Conservation (phyloP, 2,888 invertebrate genomes). For the Sphaerophoria rueppellii region DNA sequence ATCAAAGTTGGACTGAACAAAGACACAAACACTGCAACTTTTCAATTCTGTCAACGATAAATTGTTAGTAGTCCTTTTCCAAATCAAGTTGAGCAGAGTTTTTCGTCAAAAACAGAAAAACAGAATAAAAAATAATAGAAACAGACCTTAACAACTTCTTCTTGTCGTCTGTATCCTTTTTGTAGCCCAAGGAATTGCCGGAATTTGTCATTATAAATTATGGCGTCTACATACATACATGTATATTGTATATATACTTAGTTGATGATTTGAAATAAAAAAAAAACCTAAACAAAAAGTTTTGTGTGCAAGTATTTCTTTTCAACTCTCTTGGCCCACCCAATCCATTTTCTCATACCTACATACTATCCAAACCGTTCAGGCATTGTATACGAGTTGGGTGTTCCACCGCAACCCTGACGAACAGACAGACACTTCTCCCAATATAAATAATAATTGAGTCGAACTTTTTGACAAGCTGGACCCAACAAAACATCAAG, state of each 20-base stretch:
- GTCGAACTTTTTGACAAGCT: slow-evolving; percentile 71
- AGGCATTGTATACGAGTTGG: no score
- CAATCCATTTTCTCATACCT: no score
- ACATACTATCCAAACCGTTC: no score
- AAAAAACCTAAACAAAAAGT: slow-evolving; percentile 27
- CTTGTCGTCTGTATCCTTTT: slow-evolving; percentile 62
- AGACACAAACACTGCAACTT: slow-evolving; percentile 62
- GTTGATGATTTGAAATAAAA: slow-evolving; percentile 2
- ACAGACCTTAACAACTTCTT: slow-evolving; percentile 26
- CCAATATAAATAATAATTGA: slow-evolving; percentile 71
- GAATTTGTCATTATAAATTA: slow-evolving; percentile 73
- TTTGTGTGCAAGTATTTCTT: slow-evolving; percentile 18
- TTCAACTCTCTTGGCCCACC: not conserved
- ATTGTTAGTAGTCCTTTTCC: slow-evolving; percentile 12
- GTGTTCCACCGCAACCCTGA: slow-evolving; percentile 16
- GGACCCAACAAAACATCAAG: slow-evolving; percentile 50
- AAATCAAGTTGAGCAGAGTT: slow-evolving; percentile 17
- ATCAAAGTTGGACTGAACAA: slow-evolving; percentile 19
- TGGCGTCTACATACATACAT: slow-evolving; percentile 37
- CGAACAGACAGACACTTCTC: slow-evolving; percentile 63
- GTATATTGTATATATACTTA: not conserved
- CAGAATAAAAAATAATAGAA: not conserved
- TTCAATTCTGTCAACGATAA: slow-evolving; percentile 60
- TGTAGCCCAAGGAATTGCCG: slow-evolving; percentile 60
- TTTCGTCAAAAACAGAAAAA: slow-evolving; percentile 16